Conservation (phyloP, 2,113 vertebrate species). For the Cercocebus atys region DNA sequence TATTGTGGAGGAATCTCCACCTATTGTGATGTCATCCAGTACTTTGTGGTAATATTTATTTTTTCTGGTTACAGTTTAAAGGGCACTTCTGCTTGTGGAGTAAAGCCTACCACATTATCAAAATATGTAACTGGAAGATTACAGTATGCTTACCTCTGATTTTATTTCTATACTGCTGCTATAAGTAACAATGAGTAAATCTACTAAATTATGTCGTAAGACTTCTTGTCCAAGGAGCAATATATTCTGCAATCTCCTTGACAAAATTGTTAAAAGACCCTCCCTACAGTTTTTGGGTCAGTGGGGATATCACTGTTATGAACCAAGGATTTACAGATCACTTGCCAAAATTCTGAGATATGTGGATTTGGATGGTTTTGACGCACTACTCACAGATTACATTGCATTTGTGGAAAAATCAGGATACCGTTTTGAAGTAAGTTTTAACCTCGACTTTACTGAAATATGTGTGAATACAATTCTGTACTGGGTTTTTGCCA, state of each 20-base stretch:
- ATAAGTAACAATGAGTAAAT: constrained; percentile 75
- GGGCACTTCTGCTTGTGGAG: not conserved
- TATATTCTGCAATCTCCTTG: constrained; percentile 77
- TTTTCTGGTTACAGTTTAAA: constrained; percentile 34
- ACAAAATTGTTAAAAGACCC: constrained; percentile 74
- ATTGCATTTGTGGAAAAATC: constrained; percentile 77
- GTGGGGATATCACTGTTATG: constrained; percentile 76
- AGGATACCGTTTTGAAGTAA: constrained; percentile 58
- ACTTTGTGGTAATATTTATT: not conserved
- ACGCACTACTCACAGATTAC: constrained; percentile 77
- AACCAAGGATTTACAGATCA: constrained; percentile 76
- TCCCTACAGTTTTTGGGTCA: constrained; percentile 71
- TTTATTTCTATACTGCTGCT: constrained; percentile 19
- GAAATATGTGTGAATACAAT: constrained; percentile 82
- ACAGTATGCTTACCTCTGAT: constrained; percentile 30
- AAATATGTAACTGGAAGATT: constrained; percentile 59
- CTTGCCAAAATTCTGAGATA: constrained; percentile 73
- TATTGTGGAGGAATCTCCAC: constrained; percentile 59
- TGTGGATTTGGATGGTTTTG: constrained; percentile 73
- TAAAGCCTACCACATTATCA: constrained; percentile 3
- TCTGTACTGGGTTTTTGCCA: constrained; percentile 80
- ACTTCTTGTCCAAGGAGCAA: constrained; percentile 66
- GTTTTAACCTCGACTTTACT: constrained; percentile 75
- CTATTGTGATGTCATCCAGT: constrained; percentile 73
- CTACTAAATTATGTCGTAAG: constrained; percentile 63